Evolutionary conservation across 2,888 invertebrate genomes (phyloP).

Genomic region (Ormia ochracea): DNA sequence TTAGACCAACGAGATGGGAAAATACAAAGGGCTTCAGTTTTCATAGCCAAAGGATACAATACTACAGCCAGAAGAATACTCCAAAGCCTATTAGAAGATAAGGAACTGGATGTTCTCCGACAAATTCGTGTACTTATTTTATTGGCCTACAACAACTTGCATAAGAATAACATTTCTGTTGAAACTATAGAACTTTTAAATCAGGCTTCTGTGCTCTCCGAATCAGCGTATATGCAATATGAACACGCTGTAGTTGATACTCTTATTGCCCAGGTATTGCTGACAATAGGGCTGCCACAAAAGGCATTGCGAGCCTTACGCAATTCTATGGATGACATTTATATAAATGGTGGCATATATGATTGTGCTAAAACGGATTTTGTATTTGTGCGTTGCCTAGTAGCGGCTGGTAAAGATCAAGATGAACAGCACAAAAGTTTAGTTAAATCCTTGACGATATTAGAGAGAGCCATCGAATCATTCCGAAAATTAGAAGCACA

Average conservation of each 20-base stretch:
- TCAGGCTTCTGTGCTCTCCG: constrained; percentile 85
- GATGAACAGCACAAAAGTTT: constrained; percentile 65
- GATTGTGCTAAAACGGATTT: constrained; percentile 87
- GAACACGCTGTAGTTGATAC: constrained; percentile 85
- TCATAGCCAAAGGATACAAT: constrained; percentile 76
- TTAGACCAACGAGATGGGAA: constrained; percentile 83
- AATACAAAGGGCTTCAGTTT: constrained; percentile 77
- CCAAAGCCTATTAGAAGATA: constrained; percentile 68
- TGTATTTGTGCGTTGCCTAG: constrained; percentile 86
- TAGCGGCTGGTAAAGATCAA: constrained; percentile 79
- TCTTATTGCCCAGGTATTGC: constrained; percentile 87
- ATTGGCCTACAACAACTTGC: constrained; percentile 82
- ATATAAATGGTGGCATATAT: constrained; percentile 88
- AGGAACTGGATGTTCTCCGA: constrained; percentile 76
- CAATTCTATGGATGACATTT: constrained; percentile 83
- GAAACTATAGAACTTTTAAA: constrained; percentile 81
- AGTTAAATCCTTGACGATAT: constrained; percentile 76
- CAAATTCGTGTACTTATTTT: constrained; percentile 83
- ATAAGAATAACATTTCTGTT: constrained; percentile 77
- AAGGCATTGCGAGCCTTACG: constrained; percentile 86
- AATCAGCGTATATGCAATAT: constrained; percentile 86
- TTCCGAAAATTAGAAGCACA: constrained; percentile 87
- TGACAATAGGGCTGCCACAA: constrained; percentile 84
- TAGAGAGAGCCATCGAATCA: constrained; percentile 82
- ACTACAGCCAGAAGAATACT: constrained; percentile 73